phyloP scores from a whole-genome alignment of 1,140 invertebrate species.

The Eupeodes corollae region DNA sequence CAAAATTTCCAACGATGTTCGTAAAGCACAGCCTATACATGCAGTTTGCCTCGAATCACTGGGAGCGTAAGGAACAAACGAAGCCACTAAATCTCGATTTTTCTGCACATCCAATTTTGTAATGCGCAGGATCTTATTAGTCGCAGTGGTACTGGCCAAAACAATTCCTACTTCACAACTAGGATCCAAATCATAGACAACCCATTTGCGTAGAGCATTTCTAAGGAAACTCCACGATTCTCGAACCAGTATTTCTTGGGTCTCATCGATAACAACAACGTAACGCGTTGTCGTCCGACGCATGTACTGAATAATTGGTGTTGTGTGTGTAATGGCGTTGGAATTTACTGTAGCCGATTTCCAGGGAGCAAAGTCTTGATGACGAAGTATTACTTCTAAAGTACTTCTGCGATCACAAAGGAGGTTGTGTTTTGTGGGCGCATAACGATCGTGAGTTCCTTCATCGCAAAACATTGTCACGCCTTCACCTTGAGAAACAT shows the following conservation, averaged over 20 bases:
- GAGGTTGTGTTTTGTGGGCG: constrained; percentile 57
- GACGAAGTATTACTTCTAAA: constrained; percentile 48
- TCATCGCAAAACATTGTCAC: constrained; percentile 50
- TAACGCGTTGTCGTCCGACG: constrained; percentile 40
- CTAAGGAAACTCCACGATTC: constrained; percentile 49
- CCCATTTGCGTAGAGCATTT: constrained; percentile 45
- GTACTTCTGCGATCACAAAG: constrained; percentile 49
- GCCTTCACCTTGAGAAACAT: constrained; percentile 37
- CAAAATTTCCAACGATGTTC: constrained; percentile 41
- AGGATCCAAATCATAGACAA: constrained; percentile 40
- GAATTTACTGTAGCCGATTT: background rate
- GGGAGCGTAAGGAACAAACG: constrained; percentile 41
- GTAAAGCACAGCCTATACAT: constrained; percentile 41
- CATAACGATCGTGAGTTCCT: constrained; percentile 46
- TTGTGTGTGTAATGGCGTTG: background rate
- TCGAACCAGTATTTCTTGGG: constrained; percentile 42
- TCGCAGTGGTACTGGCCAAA: constrained; percentile 35
- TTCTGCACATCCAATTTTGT: constrained; percentile 24
- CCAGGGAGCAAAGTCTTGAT: constrained; percentile 42
- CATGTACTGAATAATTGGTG: constrained; percentile 26
- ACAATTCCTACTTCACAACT: constrained; percentile 40
- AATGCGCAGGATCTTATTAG: constrained; percentile 22
- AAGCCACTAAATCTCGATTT: constrained; percentile 38
- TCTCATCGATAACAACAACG: constrained; percentile 44
- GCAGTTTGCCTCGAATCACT: constrained; percentile 36